Evolutionary conservation across 2,113 vertebrate species (phyloP), one percentile per base, ranked within the genome.

Genomic region (Sitta europaea): DNA sequence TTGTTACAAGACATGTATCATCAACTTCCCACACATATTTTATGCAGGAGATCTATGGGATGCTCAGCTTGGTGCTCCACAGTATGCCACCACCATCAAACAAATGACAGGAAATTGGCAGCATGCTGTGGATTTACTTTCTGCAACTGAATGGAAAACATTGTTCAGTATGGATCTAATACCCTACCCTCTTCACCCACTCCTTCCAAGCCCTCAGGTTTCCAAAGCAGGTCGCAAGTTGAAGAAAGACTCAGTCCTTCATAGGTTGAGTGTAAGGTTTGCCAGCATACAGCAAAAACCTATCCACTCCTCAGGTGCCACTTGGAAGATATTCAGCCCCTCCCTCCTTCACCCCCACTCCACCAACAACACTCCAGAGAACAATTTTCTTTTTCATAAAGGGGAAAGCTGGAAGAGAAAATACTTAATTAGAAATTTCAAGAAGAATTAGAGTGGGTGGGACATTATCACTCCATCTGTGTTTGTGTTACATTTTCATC

Each of bases 1-100:
- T 83, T 90, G 75, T 91, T 95, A 95, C 53, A 96, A 96, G 96
- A 89, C 61, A 87, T 74, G 48, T 89, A 91, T 92, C 93, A 92
- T 90, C 87, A 87, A 61, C 81, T 94, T 94, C 65, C 89, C 79
- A 91, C 89, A 84, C 45, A 70, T 66, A 87, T 92, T 95, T 95
- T 91, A 86, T 73, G 86, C 83, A 87, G 55, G 63, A 80, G 87
- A 92, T 65, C 47, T 88, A 93, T 1, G 11, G 78, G 83, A 93
- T 96, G 84, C 82, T 92, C 91, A 92, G 63, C 88, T 95, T 90
- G 85, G 74, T 1, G 48, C 68, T 92, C 53, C 68, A 75, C 54
- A 63, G 45, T 31, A 78, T 76, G 78, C 70, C 55, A 80, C 43
- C 73, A 75, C 45, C 75, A 94, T 40, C 66, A 92, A 67, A 87